phyloP scores from a whole-genome alignment of 2,888 invertebrate genomes.

The Phaedon cochleariae region DNA sequence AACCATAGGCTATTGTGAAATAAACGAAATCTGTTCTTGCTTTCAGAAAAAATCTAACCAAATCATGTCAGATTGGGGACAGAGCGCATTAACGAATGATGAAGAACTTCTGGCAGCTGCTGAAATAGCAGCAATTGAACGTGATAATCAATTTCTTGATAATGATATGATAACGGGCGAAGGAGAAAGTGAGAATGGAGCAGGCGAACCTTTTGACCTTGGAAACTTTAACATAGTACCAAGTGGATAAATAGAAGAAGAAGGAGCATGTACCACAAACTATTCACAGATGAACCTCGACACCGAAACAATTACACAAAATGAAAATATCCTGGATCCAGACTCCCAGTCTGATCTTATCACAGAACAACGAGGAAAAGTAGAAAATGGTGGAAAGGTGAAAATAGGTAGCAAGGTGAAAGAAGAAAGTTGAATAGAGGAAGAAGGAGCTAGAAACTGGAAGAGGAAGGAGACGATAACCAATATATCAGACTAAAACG shows the following conservation, averaged over 20 bases:
- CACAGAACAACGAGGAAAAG: too few species aligned
- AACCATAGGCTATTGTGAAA: background rate
- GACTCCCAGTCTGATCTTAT: background rate
- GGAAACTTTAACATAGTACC: background rate
- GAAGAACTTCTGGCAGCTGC: slow-evolving; percentile 6
- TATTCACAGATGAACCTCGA: background rate
- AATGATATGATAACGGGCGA: slow-evolving; percentile 10
- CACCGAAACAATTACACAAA: slow-evolving; percentile 9
- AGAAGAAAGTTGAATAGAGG: background rate
- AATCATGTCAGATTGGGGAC: background rate
- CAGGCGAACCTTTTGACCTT: background rate
- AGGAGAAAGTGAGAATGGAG: slow-evolving; percentile 17
- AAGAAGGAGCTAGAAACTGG: slow-evolving; percentile 3
- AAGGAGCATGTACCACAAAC: too few species aligned
- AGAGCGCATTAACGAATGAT: background rate
- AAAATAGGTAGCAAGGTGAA: background rate
- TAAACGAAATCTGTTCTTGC: background rate
- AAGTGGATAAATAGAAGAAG: too few species aligned
- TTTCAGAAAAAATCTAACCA: background rate
- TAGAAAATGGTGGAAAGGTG: background rate
- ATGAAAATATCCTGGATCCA: slow-evolving; percentile 2
- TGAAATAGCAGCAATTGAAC: slow-evolving; percentile 7
- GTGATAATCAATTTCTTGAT: slow-evolving; percentile 15
- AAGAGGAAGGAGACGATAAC: slow-evolving; percentile 7
- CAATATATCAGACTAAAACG: slow-evolving; percentile 5